phyloP scores from a whole-genome alignment of 1,140 invertebrate species.

The Oreohelix idahoensis region DNA sequence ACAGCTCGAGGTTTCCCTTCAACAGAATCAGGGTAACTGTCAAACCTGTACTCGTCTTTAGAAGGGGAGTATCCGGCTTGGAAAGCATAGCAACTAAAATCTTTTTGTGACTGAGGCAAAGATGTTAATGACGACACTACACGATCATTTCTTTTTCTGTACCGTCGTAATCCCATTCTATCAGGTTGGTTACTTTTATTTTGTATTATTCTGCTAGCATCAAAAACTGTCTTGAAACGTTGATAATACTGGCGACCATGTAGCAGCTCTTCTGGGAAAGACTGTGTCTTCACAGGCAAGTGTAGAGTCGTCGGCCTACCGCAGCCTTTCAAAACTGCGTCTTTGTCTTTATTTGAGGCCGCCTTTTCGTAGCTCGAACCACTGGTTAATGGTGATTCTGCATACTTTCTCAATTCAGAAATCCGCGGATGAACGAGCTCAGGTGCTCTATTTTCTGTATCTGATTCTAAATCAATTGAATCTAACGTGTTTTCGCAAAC shows the following conservation, averaged over 20 bases:
- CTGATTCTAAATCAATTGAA: not conserved
- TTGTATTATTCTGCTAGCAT: not conserved
- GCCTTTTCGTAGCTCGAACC: not conserved
- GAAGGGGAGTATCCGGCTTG: not conserved
- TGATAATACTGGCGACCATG: not conserved
- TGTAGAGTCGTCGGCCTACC: not conserved
- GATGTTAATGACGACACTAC: not conserved
- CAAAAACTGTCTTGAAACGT: not conserved
- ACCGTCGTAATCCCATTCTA: not conserved
- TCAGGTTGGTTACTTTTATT: not conserved
- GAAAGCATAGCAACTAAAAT: slow-evolving; percentile 3
- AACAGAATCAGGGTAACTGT: not conserved
- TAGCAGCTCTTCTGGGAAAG: not conserved
- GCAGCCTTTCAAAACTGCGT: not conserved
- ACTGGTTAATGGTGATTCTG: not conserved
- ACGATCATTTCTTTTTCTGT: not conserved
- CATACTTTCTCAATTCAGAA: not conserved
- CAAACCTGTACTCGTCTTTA: not conserved
- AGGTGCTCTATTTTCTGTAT: not conserved
- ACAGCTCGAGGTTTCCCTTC: not conserved
- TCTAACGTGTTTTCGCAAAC: not conserved
- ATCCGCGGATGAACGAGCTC: not conserved
- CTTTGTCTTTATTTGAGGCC: not conserved
- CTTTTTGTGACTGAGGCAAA: not conserved
- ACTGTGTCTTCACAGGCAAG: not conserved